phyloP scores from a whole-genome alignment of 1,140 invertebrate species.

The Dinoponera quadriceps region DNA sequence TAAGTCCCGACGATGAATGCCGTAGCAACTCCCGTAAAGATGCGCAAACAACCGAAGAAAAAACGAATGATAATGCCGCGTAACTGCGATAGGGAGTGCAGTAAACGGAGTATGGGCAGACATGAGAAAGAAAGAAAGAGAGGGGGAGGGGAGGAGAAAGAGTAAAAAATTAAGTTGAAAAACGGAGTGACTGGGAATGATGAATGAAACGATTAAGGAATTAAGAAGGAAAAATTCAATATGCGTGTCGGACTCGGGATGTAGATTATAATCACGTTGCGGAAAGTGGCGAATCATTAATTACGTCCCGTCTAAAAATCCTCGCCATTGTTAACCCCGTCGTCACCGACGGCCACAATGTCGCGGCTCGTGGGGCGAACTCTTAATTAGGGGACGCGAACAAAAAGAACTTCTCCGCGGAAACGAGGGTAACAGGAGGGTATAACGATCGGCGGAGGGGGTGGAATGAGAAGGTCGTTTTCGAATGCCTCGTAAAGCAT shows the following conservation, averaged over 20 bases:
- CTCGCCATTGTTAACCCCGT: constrained; percentile 25
- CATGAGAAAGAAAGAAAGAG: background rate
- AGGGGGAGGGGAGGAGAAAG: background rate
- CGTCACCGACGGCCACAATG: constrained; percentile 34
- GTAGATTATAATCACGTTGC: constrained; percentile 9
- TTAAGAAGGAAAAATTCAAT: constrained; percentile 21
- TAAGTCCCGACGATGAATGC: constrained; percentile 44
- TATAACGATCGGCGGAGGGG: constrained; percentile 30
- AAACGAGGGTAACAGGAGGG: constrained; percentile 2
- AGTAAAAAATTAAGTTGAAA: too few species aligned
- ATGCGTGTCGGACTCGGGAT: constrained; percentile 8
- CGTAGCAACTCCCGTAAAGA: constrained; percentile 27
- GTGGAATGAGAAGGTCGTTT: background rate
- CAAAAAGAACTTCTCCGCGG: constrained; percentile 44
- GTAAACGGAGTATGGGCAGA: background rate
- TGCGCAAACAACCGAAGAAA: constrained; percentile 29
- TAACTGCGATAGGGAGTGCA: background rate
- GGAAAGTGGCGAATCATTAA: constrained; percentile 28
- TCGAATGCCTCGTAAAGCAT: constrained; percentile 1
- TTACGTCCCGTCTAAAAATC: constrained; percentile 14
- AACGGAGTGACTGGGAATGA: background rate
- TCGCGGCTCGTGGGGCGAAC: constrained; percentile 35
- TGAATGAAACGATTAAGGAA: constrained; percentile 12
- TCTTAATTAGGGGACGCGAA: constrained; percentile 66
- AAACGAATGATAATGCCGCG: constrained; percentile 12